Percentiles rank a stretch among this genome's conserved stretches.
phyloP scores from a whole-genome alignment of 2,113 vertebrate genomes.

The Cyanistes caeruleus region DNA sequence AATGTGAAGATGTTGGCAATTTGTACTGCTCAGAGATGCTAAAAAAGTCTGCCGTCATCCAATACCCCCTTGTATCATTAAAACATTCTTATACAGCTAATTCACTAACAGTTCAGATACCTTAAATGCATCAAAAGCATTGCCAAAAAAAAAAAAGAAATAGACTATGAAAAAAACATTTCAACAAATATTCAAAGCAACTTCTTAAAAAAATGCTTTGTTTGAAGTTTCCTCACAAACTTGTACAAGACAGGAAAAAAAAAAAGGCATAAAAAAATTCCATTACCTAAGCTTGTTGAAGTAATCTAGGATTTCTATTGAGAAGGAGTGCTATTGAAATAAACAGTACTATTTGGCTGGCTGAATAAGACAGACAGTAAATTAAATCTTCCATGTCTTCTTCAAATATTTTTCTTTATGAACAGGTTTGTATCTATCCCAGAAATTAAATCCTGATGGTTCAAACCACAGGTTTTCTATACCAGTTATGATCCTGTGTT shows the following conservation, averaged over 20 bases:
- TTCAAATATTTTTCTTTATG: not conserved
- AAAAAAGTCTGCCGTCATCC: slow-evolving; percentile 58
- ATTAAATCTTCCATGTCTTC: slow-evolving; percentile 11
- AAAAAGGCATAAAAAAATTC: not conserved
- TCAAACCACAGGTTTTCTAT: not conserved
- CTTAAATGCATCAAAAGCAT: slow-evolving; percentile 37
- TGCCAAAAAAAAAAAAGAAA: not conserved
- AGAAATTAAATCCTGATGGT: not conserved
- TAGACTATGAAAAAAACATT: not conserved
- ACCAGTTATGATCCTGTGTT: not conserved
- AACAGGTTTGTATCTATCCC: not conserved
- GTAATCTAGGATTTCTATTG: slow-evolving; percentile 27
- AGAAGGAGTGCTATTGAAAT: slow-evolving; percentile 27
- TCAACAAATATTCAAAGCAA: not conserved
- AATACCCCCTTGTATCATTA: not conserved
- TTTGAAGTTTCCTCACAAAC: slow-evolving; percentile 10
- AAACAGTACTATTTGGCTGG: not conserved
- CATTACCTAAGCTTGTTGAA: slow-evolving; percentile 19
- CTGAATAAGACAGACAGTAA: not conserved
- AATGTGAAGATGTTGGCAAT: slow-evolving; percentile 45
- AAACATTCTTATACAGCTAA: slow-evolving; percentile 11
- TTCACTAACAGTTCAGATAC: slow-evolving; percentile 3
- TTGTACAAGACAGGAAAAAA: not conserved
- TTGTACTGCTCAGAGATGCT: slow-evolving; percentile 45
- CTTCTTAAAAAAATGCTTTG: not conserved